Conservation (phyloP, 2,888 invertebrate species). For the Germaria angustata region DNA sequence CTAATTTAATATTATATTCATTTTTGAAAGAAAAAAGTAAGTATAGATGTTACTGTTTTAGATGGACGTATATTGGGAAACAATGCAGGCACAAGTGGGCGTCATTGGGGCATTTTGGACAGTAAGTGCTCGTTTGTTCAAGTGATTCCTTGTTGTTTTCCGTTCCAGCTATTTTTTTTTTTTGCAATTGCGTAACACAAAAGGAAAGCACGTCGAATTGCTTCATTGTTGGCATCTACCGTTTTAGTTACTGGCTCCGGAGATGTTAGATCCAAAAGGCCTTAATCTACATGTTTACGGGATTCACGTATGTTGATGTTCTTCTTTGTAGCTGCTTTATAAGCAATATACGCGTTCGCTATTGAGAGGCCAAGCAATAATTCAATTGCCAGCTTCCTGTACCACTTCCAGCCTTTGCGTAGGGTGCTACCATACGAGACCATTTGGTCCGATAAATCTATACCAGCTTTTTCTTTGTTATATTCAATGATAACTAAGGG, state of each 20-base stretch:
- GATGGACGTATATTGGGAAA: conserved; percentile 5
- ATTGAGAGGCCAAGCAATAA: conserved; percentile 24
- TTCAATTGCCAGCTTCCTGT: conserved; percentile 32
- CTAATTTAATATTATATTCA: background rate
- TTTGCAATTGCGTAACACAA: conserved; percentile 26
- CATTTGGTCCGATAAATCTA: conserved; percentile 26
- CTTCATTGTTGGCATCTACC: conserved; percentile 21
- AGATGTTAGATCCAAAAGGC: conserved; percentile 26
- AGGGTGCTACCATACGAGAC: conserved; percentile 25
- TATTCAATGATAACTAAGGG: conserved; percentile 5
- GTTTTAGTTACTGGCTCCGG: conserved; percentile 26
- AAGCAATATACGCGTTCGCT: conserved; percentile 24
- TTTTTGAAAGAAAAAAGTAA: conserved; percentile 19
- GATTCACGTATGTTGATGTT: conserved; percentile 28
- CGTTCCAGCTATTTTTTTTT: background rate
- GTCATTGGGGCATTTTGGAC: conserved; percentile 23
- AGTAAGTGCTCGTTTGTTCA: conserved; percentile 19
- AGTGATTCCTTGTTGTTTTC: conserved; percentile 16
- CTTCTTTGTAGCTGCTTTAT: conserved; percentile 4
- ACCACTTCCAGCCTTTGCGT: conserved; percentile 2
- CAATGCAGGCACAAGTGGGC: background rate
- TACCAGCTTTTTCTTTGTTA: conserved; percentile 22
- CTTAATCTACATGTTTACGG: conserved; percentile 27
- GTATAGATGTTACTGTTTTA: conserved; percentile 2
- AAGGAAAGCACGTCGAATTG: background rate